Evolutionary conservation across 2,888 invertebrate genomes (phyloP).

Genomic region (Norana najaformis): DNA sequence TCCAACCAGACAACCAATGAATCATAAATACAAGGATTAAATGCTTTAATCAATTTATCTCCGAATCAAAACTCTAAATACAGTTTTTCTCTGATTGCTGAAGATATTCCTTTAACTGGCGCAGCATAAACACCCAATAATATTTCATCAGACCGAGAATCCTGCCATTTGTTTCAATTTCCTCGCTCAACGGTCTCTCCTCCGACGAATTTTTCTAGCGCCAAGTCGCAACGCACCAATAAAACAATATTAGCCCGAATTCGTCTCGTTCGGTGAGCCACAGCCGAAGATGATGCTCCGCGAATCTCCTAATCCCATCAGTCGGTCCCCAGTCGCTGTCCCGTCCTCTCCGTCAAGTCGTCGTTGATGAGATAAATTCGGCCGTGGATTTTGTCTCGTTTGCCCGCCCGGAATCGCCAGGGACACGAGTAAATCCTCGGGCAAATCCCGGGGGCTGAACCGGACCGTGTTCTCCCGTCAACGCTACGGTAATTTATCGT

Average conservation of each 20-base stretch:
- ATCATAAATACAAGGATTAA: not conserved
- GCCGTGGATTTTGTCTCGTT: not conserved
- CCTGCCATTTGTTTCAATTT: not conserved
- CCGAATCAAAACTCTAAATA: no score
- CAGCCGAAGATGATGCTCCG: not conserved
- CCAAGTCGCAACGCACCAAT: not conserved
- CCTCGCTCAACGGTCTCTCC: not conserved
- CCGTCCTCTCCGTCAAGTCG: not conserved
- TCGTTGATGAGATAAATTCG: not conserved
- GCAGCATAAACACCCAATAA: not conserved
- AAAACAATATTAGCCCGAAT: not conserved
- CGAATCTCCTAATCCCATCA: not conserved
- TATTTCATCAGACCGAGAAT: not conserved
- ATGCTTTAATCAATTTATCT: no score
- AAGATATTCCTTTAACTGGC: not conserved
- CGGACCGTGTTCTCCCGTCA: not conserved
- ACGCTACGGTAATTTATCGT: constrained; percentile 13
- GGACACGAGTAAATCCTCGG: not conserved
- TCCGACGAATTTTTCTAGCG: not conserved
- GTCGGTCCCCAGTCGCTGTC: not conserved
- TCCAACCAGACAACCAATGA: no score
- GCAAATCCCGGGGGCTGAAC: not conserved
- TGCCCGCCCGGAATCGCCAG: not conserved
- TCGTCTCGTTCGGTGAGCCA: not conserved
- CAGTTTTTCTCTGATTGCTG: no score